Percentiles rank a stretch among this genome's conserved stretches.
Conservation (phyloP, 2,113 vertebrate genomes). For the Carassius auratus region DNA sequence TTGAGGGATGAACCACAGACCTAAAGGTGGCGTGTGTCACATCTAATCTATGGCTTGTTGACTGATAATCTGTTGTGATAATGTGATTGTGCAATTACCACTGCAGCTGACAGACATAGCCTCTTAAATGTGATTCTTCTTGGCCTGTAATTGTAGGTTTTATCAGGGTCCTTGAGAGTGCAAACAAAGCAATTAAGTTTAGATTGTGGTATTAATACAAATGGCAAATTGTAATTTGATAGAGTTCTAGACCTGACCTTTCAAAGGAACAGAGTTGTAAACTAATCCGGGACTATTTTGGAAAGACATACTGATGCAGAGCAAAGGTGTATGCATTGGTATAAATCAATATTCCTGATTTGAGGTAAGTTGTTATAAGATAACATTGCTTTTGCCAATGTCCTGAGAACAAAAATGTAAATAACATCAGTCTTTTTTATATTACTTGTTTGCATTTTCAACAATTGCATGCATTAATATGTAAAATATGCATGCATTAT, state of each 20-base stretch:
- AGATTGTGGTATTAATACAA: constrained; percentile 26
- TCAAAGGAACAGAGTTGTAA: not conserved
- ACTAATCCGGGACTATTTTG: not conserved
- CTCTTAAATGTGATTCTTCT: constrained; percentile 49
- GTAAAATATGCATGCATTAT: not conserved
- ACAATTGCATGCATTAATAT: not conserved
- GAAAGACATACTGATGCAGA: not conserved
- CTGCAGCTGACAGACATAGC: constrained; percentile 47
- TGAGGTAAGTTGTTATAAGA: not conserved
- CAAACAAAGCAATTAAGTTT: constrained; percentile 26
- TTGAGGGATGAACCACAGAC: constrained; percentile 54
- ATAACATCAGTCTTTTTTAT: not conserved
- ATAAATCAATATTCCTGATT: not conserved
- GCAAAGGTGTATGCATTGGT: not conserved
- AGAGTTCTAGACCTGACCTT: constrained; percentile 4
- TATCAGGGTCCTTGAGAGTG: constrained; percentile 34
- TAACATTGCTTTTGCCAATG: not conserved
- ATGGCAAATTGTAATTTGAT: constrained; percentile 3
- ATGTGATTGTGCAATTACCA: constrained; percentile 62
- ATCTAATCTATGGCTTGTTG: constrained; percentile 61
- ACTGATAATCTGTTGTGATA: constrained; percentile 62
- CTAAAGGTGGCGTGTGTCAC: constrained; percentile 61
- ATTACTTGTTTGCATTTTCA: not conserved
- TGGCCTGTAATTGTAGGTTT: constrained; percentile 59
- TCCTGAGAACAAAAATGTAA: not conserved